These are phyloP conservation scores for Crotalus adamanteus DNA, from an alignment of 2,797 vertebrate species.

Conservation along the genomic window DNA sequence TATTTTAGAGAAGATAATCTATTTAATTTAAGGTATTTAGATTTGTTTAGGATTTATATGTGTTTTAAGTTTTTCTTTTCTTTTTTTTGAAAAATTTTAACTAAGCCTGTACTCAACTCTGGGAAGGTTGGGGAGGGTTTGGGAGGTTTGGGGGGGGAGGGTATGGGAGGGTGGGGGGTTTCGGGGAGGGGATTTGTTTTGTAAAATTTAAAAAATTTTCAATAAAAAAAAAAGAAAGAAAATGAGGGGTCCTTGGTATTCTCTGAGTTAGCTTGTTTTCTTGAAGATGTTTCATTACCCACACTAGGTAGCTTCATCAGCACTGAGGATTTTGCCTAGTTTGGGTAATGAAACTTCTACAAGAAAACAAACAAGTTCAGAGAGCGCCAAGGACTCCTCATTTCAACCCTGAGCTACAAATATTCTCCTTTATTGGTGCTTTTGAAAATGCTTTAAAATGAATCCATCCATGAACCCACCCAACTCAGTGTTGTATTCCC, in stretches of 20 bases:
- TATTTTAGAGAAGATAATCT: no score
- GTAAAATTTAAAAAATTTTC: no score
- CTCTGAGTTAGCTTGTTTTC: neutral
- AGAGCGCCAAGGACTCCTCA: neutral
- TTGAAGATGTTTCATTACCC: neutral
- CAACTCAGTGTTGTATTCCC: neutral
- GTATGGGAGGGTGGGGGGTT: no score
- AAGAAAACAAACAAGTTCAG: neutral
- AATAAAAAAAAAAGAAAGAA: no score
- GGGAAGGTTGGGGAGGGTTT: no score
- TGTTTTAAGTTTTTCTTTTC: no score
- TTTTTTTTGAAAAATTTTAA: no score
- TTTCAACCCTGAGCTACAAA: neutral
- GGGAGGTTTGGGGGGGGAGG: no score
- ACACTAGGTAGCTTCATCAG: neutral
- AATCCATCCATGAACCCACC: neutral
- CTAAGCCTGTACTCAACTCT: no score
- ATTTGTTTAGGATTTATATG: no score
- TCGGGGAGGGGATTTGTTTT: no score
- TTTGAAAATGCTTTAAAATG: neutral
- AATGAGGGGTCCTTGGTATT: neutral
- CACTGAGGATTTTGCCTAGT: neutral
- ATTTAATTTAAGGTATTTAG: no score
- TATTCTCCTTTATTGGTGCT: neutral
- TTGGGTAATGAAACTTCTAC: neutral